A percentile compares a stretch with the other conserved stretches of the same genome.
Conservation (phyloP, 1,140 invertebrate species). For the Venturia canescens region DNA sequence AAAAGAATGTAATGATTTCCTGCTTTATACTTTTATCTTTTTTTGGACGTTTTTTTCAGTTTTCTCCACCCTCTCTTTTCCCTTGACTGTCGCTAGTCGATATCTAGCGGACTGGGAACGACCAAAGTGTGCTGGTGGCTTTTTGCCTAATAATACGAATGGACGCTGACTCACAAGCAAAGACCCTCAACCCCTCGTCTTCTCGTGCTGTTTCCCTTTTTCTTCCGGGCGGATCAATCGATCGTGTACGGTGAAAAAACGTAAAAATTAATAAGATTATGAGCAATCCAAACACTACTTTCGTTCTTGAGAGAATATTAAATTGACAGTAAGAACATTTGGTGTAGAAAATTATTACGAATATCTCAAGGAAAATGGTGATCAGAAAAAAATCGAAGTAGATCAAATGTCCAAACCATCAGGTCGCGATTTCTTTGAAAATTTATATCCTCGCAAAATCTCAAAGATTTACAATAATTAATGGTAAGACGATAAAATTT, state of each 20-base stretch:
- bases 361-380: too few relatives aligned
- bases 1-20: too few relatives aligned
- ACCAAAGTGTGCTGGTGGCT: slow-evolving; percentile 51
- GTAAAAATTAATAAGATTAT: neutral
- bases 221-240: slow-evolving; percentile 42
- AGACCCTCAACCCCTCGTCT: slow-evolving; percentile 14
- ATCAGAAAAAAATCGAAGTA: too few relatives aligned
- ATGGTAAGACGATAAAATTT: too few relatives aligned
- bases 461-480: too few relatives aligned
- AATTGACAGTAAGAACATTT: too few relatives aligned
- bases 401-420: too few relatives aligned
- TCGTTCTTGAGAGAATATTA: too few relatives aligned
- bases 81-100: slow-evolving; percentile 4
- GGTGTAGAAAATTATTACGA: too few relatives aligned
- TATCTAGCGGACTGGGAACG: slow-evolving; percentile 38
- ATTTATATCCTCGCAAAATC: too few relatives aligned
- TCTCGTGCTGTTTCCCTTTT: neutral
- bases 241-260: slow-evolving; percentile 28
- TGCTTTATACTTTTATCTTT: neutral
- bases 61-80: slow-evolving; percentile 33
- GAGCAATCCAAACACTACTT: too few relatives aligned
- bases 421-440: too few relatives aligned
- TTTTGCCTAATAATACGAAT: slow-evolving; percentile 65
- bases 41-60: neutral
- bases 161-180: slow-evolving; percentile 65